These are phyloP conservation scores for Latrodectus hesperus DNA, from an alignment of 2,888 invertebrate species.

Conservation along the genomic window DNA sequence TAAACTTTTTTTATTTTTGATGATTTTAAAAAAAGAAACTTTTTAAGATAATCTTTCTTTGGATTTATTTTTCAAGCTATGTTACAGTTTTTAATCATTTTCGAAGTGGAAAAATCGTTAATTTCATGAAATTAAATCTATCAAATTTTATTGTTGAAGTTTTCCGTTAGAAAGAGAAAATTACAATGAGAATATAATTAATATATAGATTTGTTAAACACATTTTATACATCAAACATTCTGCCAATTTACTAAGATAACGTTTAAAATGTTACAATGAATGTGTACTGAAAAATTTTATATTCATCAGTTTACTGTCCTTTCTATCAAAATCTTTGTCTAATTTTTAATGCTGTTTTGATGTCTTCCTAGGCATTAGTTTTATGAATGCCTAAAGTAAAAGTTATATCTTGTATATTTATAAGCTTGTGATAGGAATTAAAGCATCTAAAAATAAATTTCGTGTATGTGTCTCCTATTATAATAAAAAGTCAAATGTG, in stretches of 20 bases:
- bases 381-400: constrained; percentile 6
- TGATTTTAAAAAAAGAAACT: too few relatives aligned
- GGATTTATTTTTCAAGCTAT: too few relatives aligned
- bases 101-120: too few relatives aligned
- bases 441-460: constrained; percentile 8
- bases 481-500: constrained; percentile 36
- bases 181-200: too few relatives aligned
- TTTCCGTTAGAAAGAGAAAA: too few relatives aligned
- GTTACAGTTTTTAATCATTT: too few relatives aligned
- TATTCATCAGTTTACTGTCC: background rate
- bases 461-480: constrained; percentile 19
- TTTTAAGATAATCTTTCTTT: too few relatives aligned
- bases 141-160: too few relatives aligned
- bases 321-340: background rate
- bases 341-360: constrained; percentile 20
- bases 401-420: constrained; percentile 46
- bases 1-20: too few relatives aligned
- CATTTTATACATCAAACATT: background rate
- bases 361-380: constrained; percentile 53
- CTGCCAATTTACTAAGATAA: background rate
- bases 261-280: background rate
- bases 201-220: background rate
- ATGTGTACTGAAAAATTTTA: background rate
- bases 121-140: too few relatives aligned
- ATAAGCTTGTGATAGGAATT: constrained; percentile 36